Evolutionary conservation across 2,113 vertebrate species (phyloP).

Genomic region (Zosterops lateralis): DNA sequence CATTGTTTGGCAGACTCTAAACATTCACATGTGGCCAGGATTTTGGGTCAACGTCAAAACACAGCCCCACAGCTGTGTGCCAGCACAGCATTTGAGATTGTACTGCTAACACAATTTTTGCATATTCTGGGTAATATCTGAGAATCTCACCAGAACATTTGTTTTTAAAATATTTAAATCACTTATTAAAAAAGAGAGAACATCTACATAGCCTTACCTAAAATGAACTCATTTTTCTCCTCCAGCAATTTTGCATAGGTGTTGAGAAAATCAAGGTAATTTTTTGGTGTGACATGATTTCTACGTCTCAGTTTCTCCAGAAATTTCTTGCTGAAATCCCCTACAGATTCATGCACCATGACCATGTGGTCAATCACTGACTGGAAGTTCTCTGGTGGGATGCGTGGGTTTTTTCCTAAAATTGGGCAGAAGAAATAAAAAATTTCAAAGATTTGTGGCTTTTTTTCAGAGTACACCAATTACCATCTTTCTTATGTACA

Average conservation of each 20-base stretch:
- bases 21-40: background rate
- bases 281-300: conserved; percentile 94
- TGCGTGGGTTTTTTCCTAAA: conserved; percentile 78
- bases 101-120: background rate
- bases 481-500: background rate
- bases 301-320: conserved; percentile 87
- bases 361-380: conserved; percentile 84
- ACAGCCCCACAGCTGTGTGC: background rate
- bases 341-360: conserved; percentile 87
- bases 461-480: background rate
- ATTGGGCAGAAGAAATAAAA: background rate
- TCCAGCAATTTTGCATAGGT: conserved; percentile 85
- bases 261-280: conserved; percentile 91
- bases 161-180: background rate
- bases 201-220: conserved; percentile 73
- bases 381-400: conserved; percentile 71
- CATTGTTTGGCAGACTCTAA: background rate
- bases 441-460: background rate
- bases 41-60: background rate
- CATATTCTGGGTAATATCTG: background rate
- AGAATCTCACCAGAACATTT: background rate
- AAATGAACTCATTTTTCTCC: conserved; percentile 86
- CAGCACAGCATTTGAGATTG: background rate
- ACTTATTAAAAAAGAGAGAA: background rate
- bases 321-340: conserved; percentile 84